A percentile compares a stretch with the other conserved stretches of the same genome.
These are phyloP conservation scores for Drosophila picticornis DNA, from an alignment of 2,888 invertebrate species.

Conservation along the genomic window DNA sequence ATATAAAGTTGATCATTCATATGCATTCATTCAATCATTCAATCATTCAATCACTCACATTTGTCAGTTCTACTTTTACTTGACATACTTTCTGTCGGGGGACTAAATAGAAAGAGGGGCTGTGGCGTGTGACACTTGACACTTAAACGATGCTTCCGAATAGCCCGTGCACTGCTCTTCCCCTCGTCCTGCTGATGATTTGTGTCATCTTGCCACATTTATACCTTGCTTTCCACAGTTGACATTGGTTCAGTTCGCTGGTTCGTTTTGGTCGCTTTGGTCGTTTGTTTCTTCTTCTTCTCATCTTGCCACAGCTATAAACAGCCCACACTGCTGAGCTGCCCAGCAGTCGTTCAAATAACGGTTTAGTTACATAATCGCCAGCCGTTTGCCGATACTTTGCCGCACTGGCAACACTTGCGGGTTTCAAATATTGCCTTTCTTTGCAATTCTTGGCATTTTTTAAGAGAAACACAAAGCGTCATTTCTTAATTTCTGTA, in stretches of 20 bases:
- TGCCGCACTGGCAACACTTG: constrained; percentile 15
- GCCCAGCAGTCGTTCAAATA: constrained; percentile 42
- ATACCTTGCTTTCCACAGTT: constrained; percentile 20
- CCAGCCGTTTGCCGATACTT: constrained; percentile 32
- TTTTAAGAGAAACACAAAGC: not conserved
- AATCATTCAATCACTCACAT: not conserved
- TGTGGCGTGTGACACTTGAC: constrained; percentile 32
- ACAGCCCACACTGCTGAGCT: not conserved
- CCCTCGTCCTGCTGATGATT: not conserved
- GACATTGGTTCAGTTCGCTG: constrained; percentile 21
- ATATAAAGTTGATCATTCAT: constrained; percentile 6
- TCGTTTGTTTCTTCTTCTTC: not conserved
- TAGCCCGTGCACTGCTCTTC: not conserved
- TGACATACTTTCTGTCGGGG: constrained; percentile 39
- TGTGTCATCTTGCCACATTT: not conserved
- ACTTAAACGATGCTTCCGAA: constrained; percentile 15
- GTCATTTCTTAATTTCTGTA: not conserved
- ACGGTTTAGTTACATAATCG: constrained; percentile 41
- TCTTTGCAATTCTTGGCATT: too few relatives aligned
- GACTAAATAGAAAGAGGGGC: not conserved
- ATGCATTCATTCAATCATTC: not conserved
- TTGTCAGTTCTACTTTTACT: constrained; percentile 38
- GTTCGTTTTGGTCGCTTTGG: not conserved
- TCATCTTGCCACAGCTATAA: not conserved
- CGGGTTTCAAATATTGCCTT: not conserved